Evolutionary conservation across 2,113 vertebrate species (phyloP).

Genomic region (Tor tambroides): DNA sequence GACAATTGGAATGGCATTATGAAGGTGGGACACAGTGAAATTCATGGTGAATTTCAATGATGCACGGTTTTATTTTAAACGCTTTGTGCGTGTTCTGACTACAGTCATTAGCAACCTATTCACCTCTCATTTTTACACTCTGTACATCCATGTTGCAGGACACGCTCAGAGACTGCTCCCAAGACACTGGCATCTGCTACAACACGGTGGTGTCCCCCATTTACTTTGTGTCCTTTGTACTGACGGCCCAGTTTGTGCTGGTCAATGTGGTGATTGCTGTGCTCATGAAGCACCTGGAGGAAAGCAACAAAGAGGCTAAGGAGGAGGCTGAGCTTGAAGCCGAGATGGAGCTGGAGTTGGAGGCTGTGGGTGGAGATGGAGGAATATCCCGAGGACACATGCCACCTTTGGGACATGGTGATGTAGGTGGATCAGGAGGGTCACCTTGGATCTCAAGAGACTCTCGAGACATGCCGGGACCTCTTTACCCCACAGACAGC

Average conservation of each 20-base stretch:
- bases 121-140: not conserved
- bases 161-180: slow-evolving; percentile 91
- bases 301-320: slow-evolving; percentile 98
- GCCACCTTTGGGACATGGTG: slow-evolving; percentile 74
- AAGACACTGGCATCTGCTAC: slow-evolving; percentile 90
- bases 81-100: not conserved
- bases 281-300: slow-evolving; percentile 98
- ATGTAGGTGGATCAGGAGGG: slow-evolving; percentile 74
- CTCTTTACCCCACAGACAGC: slow-evolving; percentile 59
- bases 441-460: slow-evolving; percentile 65
- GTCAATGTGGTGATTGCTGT: slow-evolving; percentile 98
- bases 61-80: not conserved
- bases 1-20: slow-evolving; percentile 99
- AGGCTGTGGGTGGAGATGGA: slow-evolving; percentile 72
- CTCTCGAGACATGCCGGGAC: slow-evolving; percentile 52
- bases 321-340: slow-evolving; percentile 86
- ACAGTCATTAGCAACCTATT: not conserved
- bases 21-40: slow-evolving; percentile 82
- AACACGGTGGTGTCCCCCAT: slow-evolving; percentile 97
- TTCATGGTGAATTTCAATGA: slow-evolving; percentile 2
- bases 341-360: slow-evolving; percentile 88
- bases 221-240: slow-evolving; percentile 98
- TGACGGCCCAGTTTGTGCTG: slow-evolving; percentile 97
- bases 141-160: slow-evolving; percentile 77
- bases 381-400: slow-evolving; percentile 61